These are phyloP conservation scores for Sepioteuthis lessoniana DNA, from an alignment of 2,888 invertebrate species.

Conservation along the genomic window DNA sequence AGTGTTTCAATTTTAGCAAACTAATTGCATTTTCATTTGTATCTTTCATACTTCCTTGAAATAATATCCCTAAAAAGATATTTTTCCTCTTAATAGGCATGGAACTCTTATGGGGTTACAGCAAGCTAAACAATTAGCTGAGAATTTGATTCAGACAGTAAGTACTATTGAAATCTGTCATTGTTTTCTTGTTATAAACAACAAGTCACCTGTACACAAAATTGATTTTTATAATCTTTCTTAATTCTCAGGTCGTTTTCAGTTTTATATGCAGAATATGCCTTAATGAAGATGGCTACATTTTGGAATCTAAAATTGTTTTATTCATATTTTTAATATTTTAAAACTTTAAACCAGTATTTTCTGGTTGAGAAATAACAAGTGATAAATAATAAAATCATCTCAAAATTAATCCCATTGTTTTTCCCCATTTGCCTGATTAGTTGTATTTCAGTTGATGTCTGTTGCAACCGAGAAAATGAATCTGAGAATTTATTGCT, in stretches of 20 bases:
- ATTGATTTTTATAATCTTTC: background rate
- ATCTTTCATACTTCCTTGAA: background rate
- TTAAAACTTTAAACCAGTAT: background rate
- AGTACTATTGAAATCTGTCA: constrained; percentile 57
- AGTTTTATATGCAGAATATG: background rate
- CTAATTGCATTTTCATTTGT: background rate
- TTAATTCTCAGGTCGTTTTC: background rate
- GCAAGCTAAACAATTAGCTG: constrained; percentile 83
- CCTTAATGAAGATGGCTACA: background rate
- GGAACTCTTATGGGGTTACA: constrained; percentile 82
- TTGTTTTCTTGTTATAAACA: background rate
- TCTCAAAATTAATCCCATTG: background rate
- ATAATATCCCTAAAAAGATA: background rate
- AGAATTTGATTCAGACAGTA: constrained; percentile 87
- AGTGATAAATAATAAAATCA: background rate
- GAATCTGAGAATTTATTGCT: background rate
- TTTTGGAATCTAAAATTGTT: background rate
- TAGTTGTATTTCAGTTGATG: constrained; percentile 21
- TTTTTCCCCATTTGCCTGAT: constrained; percentile 33
- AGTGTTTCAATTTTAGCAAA: too few relatives aligned
- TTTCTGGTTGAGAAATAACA: background rate
- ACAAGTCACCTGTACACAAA: background rate
- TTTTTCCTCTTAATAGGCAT: constrained; percentile 78
- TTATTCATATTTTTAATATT: background rate
- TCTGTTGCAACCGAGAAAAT: background rate